A percentile compares a stretch with the other conserved stretches of the same genome.
Evolutionary conservation across 2,797 vertebrate species (phyloP).

Genomic region (Pangasius krempfi): DNA sequence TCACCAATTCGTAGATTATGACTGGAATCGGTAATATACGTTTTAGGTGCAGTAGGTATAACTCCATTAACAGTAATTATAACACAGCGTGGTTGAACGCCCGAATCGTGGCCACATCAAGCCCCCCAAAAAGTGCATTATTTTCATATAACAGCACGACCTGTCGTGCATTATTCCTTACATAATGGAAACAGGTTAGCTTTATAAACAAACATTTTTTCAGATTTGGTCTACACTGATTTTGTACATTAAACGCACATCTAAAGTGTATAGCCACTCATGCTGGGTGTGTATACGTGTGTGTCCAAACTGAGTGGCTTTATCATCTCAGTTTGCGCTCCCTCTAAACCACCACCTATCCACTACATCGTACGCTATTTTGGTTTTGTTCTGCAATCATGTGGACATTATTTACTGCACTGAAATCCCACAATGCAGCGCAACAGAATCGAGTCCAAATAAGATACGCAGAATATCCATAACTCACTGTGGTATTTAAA

Average conservation of each 20-base stretch:
- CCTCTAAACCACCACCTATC: not conserved
- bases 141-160: too few relatives aligned
- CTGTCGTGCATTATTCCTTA: not conserved
- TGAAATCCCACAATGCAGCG: not conserved
- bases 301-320: not conserved
- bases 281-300: not conserved
- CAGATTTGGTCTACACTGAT: not conserved
- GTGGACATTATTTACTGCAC: not conserved
- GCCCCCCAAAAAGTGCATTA: too few relatives aligned
- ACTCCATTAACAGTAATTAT: not conserved
- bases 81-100: not conserved
- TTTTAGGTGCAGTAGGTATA: not conserved
- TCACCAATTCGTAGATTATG: not conserved
- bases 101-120: not conserved
- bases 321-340: not conserved
- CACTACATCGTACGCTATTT: not conserved
- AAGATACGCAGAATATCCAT: conserved; percentile 9
- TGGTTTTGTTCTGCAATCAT: not conserved
- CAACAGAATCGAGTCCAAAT: not conserved
- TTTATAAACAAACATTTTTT: not conserved
- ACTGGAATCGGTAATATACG: not conserved
- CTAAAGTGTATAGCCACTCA: not conserved
- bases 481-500: not conserved
- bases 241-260: not conserved
- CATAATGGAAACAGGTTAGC: not conserved